Percentiles rank a stretch among this genome's conserved stretches.
Evolutionary conservation across 2,113 vertebrate genomes (phyloP).

Genomic region (Regulus satrapa): DNA sequence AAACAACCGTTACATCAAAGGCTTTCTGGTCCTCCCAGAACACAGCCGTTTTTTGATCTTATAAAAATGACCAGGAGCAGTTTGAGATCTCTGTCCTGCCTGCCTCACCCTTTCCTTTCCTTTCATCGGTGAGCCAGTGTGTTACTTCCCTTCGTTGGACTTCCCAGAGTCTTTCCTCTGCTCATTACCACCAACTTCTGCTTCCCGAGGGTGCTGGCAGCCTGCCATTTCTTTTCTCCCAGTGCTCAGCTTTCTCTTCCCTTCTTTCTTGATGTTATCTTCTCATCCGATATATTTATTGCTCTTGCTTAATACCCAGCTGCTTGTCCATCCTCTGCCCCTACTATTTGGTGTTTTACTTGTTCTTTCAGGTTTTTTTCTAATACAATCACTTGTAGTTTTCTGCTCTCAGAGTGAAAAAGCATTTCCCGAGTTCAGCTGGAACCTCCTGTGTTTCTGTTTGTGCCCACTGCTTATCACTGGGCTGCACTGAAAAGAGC

Average conservation of each 20-base stretch:
- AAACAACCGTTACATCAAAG: conserved; percentile 48
- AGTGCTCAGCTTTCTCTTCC: neutral
- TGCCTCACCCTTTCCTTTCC: conserved; percentile 48
- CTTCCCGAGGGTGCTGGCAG: neutral
- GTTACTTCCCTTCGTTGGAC: neutral
- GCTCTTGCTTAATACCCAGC: neutral
- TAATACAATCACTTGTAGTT: neutral
- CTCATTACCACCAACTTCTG: neutral
- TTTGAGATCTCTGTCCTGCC: neutral
- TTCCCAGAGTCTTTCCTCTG: neutral
- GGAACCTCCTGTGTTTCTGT: neutral
- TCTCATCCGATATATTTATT: neutral
- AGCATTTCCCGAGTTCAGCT: neutral
- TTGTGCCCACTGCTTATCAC: neutral
- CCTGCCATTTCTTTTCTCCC: neutral
- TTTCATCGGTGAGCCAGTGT: neutral
- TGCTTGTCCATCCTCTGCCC: neutral
- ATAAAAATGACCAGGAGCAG: neutral
- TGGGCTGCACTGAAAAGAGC: neutral
- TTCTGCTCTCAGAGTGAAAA: neutral
- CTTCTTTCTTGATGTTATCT: neutral
- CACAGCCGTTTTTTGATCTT: conserved; percentile 43
- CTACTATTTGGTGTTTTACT: neutral
- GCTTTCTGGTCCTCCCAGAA: neutral
- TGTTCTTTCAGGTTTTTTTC: neutral